Base-by-base conservation (phyloP, 2,888 invertebrate genomes). In the Lasioglossum leucozonium region DNA sequence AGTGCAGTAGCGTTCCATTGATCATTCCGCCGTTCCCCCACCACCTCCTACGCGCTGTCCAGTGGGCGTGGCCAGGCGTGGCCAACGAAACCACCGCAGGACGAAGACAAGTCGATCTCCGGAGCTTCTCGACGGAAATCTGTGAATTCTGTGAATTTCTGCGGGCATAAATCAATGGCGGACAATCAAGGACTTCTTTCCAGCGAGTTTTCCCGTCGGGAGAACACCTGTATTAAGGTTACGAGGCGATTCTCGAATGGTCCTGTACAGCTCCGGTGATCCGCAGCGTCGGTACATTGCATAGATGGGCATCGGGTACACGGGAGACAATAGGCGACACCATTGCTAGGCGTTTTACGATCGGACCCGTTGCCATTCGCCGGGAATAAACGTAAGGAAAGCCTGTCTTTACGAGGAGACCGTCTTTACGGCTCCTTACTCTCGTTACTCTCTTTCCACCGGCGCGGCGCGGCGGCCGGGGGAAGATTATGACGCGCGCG, bases 381-480 rank as follows among this genome's bases (percentile, higher is more conserved):
- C 2, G 40, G 47, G 34, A 75, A 62, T 42, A 77, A 62, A n/a
- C 77, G 62, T 65, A 65, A 47, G 58, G 30, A 62, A 58, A 77
- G 72, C 65, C 51, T 62, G 40, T 26, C n/a, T 47, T 71, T 51
- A 71, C 44, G 62, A 58, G 44, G 30, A 26, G 34, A 34, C 34
- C 30, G n/a, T n/a, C 37, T 81, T 77, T 77, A 81, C 30, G 72
- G 62, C 71, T 47, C 62, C 30, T 62, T 72, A 65, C 40, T 10
- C 80, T 71, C 71, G 30, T 76, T 71, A 71, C 55, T 81, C 55
- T 81, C 72, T 79, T 40, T 30, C 37, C 47, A 0, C 47, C 26
- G 47, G n/a, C n/a, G n/a, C n/a, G n/a, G n/a, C n/a, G n/a, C n/a
- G n/a, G n/a, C 30, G 42, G 16, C 47, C 26, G 30, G 16, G 11